Conservation (phyloP, 2,113 vertebrate genomes). For the Charina bottae region DNA sequence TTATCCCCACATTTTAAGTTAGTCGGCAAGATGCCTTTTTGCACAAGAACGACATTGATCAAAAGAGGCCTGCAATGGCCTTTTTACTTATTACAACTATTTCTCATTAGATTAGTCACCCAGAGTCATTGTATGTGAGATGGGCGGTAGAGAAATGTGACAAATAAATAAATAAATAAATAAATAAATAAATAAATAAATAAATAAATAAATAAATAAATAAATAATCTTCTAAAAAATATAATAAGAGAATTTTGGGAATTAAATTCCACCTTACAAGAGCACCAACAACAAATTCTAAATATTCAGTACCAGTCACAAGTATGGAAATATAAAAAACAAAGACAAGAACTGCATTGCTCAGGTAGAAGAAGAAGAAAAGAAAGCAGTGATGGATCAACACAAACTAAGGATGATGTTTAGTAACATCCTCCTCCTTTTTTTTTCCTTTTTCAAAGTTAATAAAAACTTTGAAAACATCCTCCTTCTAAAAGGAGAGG, state of each 20-base stretch:
- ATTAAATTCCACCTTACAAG: background rate
- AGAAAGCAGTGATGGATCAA: background rate
- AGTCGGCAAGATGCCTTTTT: background rate
- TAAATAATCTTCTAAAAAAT: background rate
- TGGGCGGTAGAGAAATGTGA: no score
- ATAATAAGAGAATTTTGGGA: background rate
- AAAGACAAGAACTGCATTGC: background rate
- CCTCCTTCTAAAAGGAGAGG: background rate
- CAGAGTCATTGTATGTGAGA: no score
- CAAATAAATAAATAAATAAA: no score
- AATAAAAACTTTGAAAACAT: no score
- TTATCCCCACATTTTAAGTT: background rate
- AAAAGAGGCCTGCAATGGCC: background rate
- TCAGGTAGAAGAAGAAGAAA: background rate
- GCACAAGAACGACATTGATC: background rate
- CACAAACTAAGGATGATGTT: background rate
- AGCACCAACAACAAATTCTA: background rate
- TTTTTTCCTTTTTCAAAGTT: no score
- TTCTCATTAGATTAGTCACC: accelerated
- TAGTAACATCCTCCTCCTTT: no score
- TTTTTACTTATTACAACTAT: background rate
- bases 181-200: no score
- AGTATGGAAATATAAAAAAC: background rate
- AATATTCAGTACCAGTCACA: background rate
- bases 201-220: no score